Percentiles rank a stretch among this genome's conserved stretches.
Conservation (phyloP, 2,113 vertebrate species). For the Campylomormyrus tamandua region DNA sequence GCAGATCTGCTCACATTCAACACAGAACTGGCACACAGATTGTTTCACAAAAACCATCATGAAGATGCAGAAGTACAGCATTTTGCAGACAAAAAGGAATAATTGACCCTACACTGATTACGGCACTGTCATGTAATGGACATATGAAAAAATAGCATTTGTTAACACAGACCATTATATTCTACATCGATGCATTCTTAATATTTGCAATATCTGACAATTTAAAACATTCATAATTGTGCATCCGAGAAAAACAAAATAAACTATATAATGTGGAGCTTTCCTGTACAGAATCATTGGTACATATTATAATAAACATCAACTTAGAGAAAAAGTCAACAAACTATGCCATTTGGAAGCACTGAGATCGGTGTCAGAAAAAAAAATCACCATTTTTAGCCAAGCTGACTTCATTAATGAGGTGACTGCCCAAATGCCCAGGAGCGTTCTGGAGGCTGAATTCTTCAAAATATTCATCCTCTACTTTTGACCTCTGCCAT, state of each 20-base stretch:
- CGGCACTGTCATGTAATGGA: not conserved
- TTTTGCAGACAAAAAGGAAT: not conserved
- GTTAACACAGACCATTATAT: not conserved
- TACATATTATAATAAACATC: not conserved
- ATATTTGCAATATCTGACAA: not conserved
- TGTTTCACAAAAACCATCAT: not conserved
- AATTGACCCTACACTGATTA: not conserved
- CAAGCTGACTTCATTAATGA: not conserved
- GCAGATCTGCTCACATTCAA: not conserved
- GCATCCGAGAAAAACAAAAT: not conserved
- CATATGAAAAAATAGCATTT: not conserved
- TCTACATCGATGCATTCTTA: not conserved
- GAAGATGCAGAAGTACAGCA: not conserved
- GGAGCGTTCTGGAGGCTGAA: not conserved
- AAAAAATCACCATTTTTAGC: not conserved
- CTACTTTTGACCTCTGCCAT: constrained; percentile 69
- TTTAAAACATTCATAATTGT: not conserved
- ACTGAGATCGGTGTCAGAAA: not conserved
- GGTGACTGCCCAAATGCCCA: not conserved
- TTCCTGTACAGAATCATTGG: not conserved
- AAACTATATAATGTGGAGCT: not conserved
- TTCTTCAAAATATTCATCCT: constrained; percentile 22
- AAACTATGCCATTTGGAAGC: not conserved
- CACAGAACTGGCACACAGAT: not conserved
- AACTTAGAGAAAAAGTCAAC: not conserved